These are phyloP conservation scores for Oscheius onirici DNA, from an alignment of 2,888 invertebrate genomes.

Conservation along the genomic window DNA sequence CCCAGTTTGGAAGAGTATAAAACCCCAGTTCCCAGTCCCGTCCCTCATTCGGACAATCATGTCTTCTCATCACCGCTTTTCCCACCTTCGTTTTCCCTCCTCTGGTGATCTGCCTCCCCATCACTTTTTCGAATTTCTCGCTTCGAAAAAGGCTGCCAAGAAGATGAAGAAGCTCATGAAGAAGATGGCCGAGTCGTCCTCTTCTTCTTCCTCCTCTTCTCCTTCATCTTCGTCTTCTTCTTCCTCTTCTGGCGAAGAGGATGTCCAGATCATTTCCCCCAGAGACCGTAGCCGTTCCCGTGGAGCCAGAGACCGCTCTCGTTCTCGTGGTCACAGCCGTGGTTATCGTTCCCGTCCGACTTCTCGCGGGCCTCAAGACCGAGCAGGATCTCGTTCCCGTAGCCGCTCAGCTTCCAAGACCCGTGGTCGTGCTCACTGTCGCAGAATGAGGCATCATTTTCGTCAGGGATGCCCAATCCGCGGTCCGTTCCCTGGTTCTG, in stretches of 20 bases:
- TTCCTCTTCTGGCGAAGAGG: neutral
- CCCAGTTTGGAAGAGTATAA: neutral
- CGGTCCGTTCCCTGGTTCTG: no score
- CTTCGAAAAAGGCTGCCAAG: neutral
- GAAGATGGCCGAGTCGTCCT: neutral
- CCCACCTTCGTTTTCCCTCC: neutral
- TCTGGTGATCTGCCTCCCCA: neutral
- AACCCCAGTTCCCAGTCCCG: neutral
- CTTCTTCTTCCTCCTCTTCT: neutral
- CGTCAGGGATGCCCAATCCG: no score
- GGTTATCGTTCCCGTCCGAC: neutral
- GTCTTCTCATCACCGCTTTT: neutral
- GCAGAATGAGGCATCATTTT: no score
- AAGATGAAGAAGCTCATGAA: neutral
- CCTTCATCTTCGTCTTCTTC: neutral
- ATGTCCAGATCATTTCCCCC: neutral
- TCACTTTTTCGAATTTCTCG: neutral
- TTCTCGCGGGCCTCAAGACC: neutral
- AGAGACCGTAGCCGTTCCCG: neutral
- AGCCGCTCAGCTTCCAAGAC: no score
- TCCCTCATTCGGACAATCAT: no score
- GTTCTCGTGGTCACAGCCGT: neutral
- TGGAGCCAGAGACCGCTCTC: neutral
- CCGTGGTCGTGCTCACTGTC: no score
- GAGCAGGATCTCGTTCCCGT: neutral